Conservation (phyloP, 2,797 vertebrate genomes). For the Simalia tracyae region DNA sequence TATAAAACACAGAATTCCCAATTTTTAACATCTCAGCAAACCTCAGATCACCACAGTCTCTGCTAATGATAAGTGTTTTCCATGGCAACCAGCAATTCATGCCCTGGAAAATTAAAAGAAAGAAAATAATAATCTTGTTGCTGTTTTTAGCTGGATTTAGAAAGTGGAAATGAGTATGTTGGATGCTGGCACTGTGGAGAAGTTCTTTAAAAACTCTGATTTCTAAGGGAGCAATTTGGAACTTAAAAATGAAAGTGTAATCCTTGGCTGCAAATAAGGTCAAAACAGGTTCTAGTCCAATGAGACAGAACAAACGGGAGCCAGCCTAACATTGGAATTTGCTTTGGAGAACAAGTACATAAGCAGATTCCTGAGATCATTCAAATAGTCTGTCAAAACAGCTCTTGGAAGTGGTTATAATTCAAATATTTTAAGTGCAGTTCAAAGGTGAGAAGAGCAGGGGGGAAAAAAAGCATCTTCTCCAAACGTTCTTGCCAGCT, state of each 20-base stretch:
- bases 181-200: neutral
- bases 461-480: neutral
- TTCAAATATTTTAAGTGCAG: neutral
- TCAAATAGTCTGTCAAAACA: neutral
- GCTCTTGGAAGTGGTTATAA: neutral
- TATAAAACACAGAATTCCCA: neutral
- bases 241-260: neutral
- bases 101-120: slow-evolving; percentile 4
- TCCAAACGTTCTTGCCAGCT: neutral
- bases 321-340: neutral
- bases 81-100: slow-evolving; percentile 26
- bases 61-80: neutral
- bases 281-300: neutral
- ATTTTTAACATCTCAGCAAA: neutral
- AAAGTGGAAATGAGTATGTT: neutral
- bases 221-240: neutral
- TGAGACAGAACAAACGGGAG: neutral
- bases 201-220: neutral
- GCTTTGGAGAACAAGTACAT: neutral
- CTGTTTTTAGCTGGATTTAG: neutral
- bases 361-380: neutral
- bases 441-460: neutral
- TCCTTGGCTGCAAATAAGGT: neutral
- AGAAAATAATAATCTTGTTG: neutral
- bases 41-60: neutral